Evolutionary conservation across 2,113 vertebrate genomes (phyloP), one percentile per base, ranked within the genome.

Genomic region (Hippocampus zosterae): DNA sequence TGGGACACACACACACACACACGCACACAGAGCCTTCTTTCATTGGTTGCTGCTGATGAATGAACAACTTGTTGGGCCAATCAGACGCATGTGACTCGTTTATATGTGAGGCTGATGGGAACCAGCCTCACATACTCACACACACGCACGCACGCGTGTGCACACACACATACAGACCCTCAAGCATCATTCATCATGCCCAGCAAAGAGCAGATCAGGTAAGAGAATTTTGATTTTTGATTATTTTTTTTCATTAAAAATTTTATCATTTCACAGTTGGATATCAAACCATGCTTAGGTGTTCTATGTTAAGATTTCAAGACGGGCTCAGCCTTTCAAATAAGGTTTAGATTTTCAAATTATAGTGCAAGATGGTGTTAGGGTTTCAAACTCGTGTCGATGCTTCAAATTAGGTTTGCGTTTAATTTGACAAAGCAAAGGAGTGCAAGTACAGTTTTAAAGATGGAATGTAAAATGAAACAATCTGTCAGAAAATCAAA

Each of bases 181-280:
- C 33, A 37, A 37, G 50, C 53, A 37, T 56, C 27, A 11, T 70
- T 65, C 75, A 82, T 73, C 77, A 93, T 92, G 91, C 88, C 92
- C 80, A 89, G 85, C 79, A 92, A 88, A 84, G 89, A 91, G 12
- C 84, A 90, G 50, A 92, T 92, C 82, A 85, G 91, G 92, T 93
- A 85, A 90, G 83, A 42, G 11, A 74, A 67, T 25, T 12, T 27
- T 11, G 7, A 8, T 8, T 18, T 29, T 57, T 13, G 3, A 13
- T 2, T 25, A 13, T 57, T 27, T 25, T 57, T 25, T 27, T 57
- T n/a, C n/a, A n/a, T n/a, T n/a, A n/a, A n/a, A n/a, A n/a, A n/a
- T n/a, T n/a, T n/a, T n/a, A n/a, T n/a, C n/a, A n/a, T n/a, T n/a
- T 56, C 55, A 56, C 27, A 56, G 12, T 23, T 25, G n/a, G 23